Conservation (phyloP, 2,888 invertebrate species). For the Dryocosmus kuriphilus region DNA sequence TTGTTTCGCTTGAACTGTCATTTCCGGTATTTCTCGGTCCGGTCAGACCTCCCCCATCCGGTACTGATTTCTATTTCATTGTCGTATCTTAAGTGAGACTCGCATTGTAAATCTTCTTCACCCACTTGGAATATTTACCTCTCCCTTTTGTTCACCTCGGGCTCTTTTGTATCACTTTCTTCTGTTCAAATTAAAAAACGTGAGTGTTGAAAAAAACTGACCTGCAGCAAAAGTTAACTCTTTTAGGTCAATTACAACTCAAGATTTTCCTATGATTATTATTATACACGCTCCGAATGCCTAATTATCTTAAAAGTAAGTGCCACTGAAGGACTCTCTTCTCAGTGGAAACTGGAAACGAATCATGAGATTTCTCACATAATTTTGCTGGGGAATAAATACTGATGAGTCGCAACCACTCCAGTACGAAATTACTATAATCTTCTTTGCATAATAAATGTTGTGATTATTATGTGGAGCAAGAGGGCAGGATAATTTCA, state of each 20-base stretch:
- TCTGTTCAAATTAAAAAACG: conserved; percentile 35
- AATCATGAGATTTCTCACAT: background rate
- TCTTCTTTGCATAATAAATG: conserved; percentile 35
- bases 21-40: conserved; percentile 61
- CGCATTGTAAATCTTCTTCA: conserved; percentile 54
- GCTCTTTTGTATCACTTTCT: conserved; percentile 47
- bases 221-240: no score
- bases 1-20: conserved; percentile 28
- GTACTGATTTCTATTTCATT: conserved; percentile 68
- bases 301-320: conserved; percentile 54
- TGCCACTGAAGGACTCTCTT: conserved; percentile 57
- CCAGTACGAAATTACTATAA: background rate
- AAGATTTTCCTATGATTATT: background rate
- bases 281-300: background rate
- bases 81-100: conserved; percentile 49
- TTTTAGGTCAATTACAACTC: no score
- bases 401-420: conserved; percentile 6
- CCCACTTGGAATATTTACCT: conserved; percentile 50
- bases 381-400: background rate
- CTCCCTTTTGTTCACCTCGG: conserved; percentile 51
- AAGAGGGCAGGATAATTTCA: conserved; percentile 24
- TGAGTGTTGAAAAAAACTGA: no score
- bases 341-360: background rate
- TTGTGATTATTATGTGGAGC: conserved; percentile 35
- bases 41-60: conserved; percentile 63